Percentiles rank a stretch among this genome's conserved stretches.
Evolutionary conservation across 2,888 invertebrate genomes (phyloP).

Genomic region (Rotaria socialis): DNA sequence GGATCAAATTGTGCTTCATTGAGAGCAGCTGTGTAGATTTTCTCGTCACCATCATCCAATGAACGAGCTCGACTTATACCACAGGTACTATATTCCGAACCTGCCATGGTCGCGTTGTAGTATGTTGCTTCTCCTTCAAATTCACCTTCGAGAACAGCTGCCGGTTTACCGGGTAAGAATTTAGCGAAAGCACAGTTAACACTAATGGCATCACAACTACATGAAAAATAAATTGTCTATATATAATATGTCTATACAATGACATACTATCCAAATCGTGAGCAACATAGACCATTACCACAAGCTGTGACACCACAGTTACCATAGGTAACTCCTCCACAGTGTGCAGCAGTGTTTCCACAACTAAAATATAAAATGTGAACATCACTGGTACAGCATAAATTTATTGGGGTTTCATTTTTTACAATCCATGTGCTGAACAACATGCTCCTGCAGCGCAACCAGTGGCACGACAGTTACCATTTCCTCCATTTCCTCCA

Average conservation of each 20-base stretch:
- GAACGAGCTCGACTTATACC: conserved; percentile 8
- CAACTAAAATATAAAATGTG: neutral
- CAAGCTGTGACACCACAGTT: neutral
- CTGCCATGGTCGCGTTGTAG: neutral
- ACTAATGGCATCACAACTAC: neutral
- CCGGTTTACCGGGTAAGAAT: neutral
- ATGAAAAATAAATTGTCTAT: neutral
- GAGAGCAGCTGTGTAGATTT: neutral
- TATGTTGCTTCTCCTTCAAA: neutral
- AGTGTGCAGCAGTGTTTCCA: neutral
- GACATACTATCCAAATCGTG: neutral
- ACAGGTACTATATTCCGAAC: neutral
- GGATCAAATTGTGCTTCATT: neutral
- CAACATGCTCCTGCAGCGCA: neutral
- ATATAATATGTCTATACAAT: neutral
- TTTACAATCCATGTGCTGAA: neutral
- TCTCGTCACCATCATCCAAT: neutral
- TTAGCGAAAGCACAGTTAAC: neutral
- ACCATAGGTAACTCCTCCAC: neutral
- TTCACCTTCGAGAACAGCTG: neutral
- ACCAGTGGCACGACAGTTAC: neutral
- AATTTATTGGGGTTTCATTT: neutral
- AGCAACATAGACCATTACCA: neutral
- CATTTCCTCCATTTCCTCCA: neutral
- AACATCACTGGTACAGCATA: neutral